A percentile compares a stretch with the other conserved stretches of the same genome.
Conservation (phyloP, 2,113 vertebrate genomes). For the Trogon surrucura region DNA sequence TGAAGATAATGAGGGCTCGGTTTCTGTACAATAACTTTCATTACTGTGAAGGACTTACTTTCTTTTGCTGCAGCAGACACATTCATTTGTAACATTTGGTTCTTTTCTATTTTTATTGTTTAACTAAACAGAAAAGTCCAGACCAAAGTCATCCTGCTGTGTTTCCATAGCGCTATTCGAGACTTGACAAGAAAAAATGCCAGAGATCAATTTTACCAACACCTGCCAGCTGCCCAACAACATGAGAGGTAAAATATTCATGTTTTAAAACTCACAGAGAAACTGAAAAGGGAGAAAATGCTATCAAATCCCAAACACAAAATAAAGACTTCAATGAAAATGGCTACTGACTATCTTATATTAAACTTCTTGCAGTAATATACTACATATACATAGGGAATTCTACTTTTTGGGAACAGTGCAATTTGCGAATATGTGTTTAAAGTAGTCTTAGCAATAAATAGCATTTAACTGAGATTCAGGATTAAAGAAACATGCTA, state of each 20-base stretch:
- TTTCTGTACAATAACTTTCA: conserved; percentile 2
- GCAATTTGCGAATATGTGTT: neutral
- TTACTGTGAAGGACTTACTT: neutral
- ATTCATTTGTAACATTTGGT: neutral
- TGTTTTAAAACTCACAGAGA: neutral
- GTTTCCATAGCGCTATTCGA: neutral
- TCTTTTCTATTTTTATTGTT: neutral
- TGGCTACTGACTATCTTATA: neutral
- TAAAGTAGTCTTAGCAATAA: neutral
- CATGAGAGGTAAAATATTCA: neutral
- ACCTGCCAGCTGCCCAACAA: neutral
- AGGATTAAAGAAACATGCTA: neutral
- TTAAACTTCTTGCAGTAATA: neutral
- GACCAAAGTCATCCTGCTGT: neutral
- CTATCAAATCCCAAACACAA: neutral
- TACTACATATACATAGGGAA: neutral
- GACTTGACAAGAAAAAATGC: neutral
- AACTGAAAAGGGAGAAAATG: neutral
- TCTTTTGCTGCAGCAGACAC: neutral
- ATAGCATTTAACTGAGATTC: neutral
- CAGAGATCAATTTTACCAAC: neutral
- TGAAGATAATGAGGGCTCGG: neutral
- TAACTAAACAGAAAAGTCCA: conserved; percentile 41
- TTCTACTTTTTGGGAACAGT: neutral
- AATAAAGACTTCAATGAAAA: neutral